These are phyloP conservation scores for Epistrophe eligans DNA, from an alignment of 2,888 invertebrate species.

Conservation along the genomic window DNA sequence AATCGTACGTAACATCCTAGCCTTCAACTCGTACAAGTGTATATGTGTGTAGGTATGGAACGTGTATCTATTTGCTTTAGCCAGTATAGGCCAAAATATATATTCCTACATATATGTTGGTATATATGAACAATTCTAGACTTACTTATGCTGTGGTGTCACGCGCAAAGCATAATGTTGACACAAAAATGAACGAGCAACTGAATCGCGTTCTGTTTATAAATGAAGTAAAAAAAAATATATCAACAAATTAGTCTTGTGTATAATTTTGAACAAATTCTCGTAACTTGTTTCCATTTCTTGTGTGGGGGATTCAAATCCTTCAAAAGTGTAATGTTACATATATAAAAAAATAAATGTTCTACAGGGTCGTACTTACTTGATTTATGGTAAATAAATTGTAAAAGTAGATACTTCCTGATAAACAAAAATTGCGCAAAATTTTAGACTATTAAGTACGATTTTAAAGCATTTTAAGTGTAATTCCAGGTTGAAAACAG, in stretches of 20 bases:
- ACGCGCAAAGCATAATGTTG: constrained; percentile 59
- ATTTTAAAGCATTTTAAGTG: no score
- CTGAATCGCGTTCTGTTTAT: constrained; percentile 39
- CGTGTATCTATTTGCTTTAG: constrained; percentile 8
- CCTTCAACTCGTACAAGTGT: neutral
- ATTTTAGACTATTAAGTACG: no score
- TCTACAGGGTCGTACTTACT: neutral
- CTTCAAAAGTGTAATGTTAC: neutral
- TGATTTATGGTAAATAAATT: neutral
- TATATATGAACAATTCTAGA: constrained; percentile 33
- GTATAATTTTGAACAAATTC: constrained; percentile 31
- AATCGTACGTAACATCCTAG: constrained; percentile 16
- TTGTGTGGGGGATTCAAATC: neutral
- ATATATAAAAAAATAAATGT: neutral
- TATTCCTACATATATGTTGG: neutral
- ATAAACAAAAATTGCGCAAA: no score
- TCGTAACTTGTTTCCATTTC: neutral
- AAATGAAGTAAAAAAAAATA: constrained; percentile 14
- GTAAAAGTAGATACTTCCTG: no score
- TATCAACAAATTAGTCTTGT: constrained; percentile 14
- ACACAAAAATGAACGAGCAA: constrained; percentile 55
- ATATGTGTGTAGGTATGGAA: neutral
- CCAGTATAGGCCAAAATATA: neutral
- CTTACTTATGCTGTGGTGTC: constrained; percentile 46
- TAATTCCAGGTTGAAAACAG: no score